A percentile compares a stretch with the other conserved stretches of the same genome.
phyloP scores from a whole-genome alignment of 2,113 vertebrate species.

The Larimichthys polyactis region DNA sequence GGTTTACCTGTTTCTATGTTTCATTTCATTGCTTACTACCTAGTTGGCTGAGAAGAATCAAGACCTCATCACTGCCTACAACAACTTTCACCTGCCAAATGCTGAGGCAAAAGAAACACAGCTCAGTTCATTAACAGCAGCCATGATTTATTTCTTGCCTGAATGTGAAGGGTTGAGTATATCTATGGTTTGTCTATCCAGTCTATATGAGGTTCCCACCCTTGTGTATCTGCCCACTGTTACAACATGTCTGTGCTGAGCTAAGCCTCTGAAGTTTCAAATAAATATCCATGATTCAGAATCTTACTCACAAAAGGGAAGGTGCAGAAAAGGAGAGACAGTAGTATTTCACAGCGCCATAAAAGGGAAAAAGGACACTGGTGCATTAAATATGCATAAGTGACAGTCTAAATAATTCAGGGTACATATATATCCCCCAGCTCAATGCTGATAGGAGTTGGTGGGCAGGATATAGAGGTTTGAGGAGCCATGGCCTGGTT shows the following conservation, averaged over 20 bases:
- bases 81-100: slow-evolving; percentile 13
- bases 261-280: slow-evolving; percentile 1
- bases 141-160: slow-evolving; percentile 15
- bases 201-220: slow-evolving; percentile 22
- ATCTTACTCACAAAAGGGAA: slow-evolving; percentile 35
- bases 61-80: background rate
- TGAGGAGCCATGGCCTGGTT: slow-evolving; percentile 30
- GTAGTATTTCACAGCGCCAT: slow-evolving; percentile 78
- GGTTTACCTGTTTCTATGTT: background rate
- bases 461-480: slow-evolving; percentile 62
- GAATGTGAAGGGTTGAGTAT: background rate
- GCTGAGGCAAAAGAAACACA: slow-evolving; percentile 23
- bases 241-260: slow-evolving; percentile 20
- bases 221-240: slow-evolving; percentile 21
- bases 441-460: slow-evolving; percentile 70
- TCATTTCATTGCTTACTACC: background rate
- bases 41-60: background rate
- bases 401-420: slow-evolving; percentile 84
- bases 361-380: slow-evolving; percentile 80
- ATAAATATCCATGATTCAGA: slow-evolving; percentile 43
- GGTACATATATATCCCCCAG: slow-evolving; percentile 80
- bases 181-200: slow-evolving; percentile 30
- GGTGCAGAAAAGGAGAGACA: slow-evolving; percentile 54
- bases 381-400: slow-evolving; percentile 85
- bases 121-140: slow-evolving; percentile 22